Evolutionary conservation across 1,140 invertebrate species (phyloP), one percentile per base, ranked within the genome.

Genomic region (Neodiprion fabricii): DNA sequence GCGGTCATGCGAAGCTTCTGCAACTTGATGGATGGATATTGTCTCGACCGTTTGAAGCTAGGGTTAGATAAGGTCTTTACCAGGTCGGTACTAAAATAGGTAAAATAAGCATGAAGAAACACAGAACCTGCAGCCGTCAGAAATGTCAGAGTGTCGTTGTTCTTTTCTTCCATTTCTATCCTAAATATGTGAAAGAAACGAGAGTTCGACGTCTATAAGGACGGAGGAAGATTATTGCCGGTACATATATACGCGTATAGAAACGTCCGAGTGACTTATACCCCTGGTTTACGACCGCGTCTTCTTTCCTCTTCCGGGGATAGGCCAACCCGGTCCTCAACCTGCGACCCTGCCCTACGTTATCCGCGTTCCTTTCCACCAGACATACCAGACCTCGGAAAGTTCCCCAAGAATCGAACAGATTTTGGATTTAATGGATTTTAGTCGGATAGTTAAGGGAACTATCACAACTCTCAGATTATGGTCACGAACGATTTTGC

Each of bases 1-100:
- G 28, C 28, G 28, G 28, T 40, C 2, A 40, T 40, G 28, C 28
- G 28, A 5, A 40, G 28, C 28, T 40, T 40, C 28, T 40, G 28
- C 28, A 40, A 5, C 28, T 40, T 61, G 53, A 61, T 7, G 53
- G 53, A 61, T 61, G 53, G 53, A 61, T 9, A 61, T 61, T 61
- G 53, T 61, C n/a, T 61, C 53, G 53, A 61, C 53, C 53, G 53
- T 61, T 61, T 61, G 53, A 61, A 8, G 53, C 53, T 61, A n/a
- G 7, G n/a, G 53, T 12, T 12, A 61, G 53, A 61, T 61, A 61
- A 61, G 53, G 53, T 61, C 53, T 61, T 40, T 40, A 40, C 28
- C 28, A 40, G 28, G 28, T 40, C 28, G 28, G 28, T 40, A 40
- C 28, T 61, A 61, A n/a, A 61, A 61, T n/a, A 61, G 11, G 11